Evolutionary conservation across 2,113 vertebrate species (phyloP).

Genomic region (Sus scrofa): T2T-Sscrofa CM000824.6:131576501-131577000

Average conservation of each 20-base stretch:
- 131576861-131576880: neutral
- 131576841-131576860: neutral
- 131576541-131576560: neutral
- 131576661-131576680: neutral
- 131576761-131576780: neutral
- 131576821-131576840: neutral
- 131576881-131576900: neutral
- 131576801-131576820: neutral
- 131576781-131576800: neutral
- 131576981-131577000: neutral
- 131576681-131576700: neutral
- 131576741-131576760: neutral
- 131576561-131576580: neutral
- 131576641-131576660: neutral
- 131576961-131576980: neutral
- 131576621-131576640: constrained; percentile 18
- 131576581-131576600: constrained; percentile 18
- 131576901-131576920: neutral
- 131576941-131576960: neutral
- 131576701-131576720: constrained; percentile 6
- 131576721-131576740: neutral
- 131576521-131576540: neutral
- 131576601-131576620: neutral
- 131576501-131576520: neutral
- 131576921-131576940: neutral